These are phyloP conservation scores for Centropyge bicolor DNA, from an alignment of 2,797 vertebrate genomes.

Conservation along the genomic window DNA sequence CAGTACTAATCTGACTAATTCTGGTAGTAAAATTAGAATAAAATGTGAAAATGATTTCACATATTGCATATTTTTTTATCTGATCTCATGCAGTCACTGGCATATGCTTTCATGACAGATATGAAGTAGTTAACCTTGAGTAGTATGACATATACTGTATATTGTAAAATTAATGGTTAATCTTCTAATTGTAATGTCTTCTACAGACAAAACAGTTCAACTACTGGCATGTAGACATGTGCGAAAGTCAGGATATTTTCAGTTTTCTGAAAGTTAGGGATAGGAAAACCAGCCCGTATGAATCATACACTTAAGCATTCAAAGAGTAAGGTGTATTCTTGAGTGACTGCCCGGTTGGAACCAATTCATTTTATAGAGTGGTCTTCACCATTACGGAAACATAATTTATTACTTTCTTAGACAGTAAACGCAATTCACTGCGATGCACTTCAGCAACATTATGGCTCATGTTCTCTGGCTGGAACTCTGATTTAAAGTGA, in stretches of 20 bases:
- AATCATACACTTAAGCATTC: conserved; percentile 31
- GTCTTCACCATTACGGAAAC: conserved; percentile 44
- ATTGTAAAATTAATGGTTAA: neutral
- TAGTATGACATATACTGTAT: neutral
- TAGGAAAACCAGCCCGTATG: neutral
- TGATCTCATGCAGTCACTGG: neutral
- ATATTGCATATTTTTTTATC: neutral
- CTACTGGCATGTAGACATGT: conserved; percentile 21
- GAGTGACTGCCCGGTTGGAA: conserved; percentile 43
- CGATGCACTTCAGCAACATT: conserved; percentile 42
- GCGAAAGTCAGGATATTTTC: conserved; percentile 42
- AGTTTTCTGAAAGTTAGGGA: conserved; percentile 26
- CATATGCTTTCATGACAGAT: neutral
- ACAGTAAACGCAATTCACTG: conserved; percentile 34
- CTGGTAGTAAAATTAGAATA: neutral
- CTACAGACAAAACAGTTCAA: conserved; percentile 13
- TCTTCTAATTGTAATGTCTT: neutral
- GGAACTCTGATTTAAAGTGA: conserved; percentile 21
- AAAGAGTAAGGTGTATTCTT: conserved; percentile 22
- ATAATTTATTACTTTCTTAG: conserved; percentile 54
- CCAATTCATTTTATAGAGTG: conserved; percentile 51
- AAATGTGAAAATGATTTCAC: too few relatives aligned
- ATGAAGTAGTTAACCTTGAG: too few relatives aligned
- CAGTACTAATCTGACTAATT: neutral
- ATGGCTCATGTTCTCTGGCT: conserved; percentile 18